A percentile compares a stretch with the other conserved stretches of the same genome.
phyloP scores from a whole-genome alignment of 2,888 invertebrate genomes.

The Myopa tessellatipennis region DNA sequence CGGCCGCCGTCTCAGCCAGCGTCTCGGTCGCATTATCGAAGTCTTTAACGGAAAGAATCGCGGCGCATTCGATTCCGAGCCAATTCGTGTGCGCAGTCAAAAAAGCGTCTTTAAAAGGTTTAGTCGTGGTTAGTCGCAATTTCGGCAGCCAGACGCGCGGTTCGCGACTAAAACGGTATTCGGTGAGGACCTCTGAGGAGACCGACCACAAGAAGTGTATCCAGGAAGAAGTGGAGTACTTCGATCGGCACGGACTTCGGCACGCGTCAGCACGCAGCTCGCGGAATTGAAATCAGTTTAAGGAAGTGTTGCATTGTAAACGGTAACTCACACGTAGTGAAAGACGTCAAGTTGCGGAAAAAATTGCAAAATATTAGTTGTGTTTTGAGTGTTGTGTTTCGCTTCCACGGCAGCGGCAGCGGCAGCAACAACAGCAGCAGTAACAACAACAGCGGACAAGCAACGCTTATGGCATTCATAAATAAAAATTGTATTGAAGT shows the following conservation, averaged over 20 bases:
- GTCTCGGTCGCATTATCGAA: background rate
- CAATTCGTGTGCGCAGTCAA: constrained; percentile 22
- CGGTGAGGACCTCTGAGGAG: background rate
- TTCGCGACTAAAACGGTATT: constrained; percentile 7
- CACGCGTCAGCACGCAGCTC: constrained; percentile 5
- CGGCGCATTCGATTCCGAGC: constrained; percentile 16
- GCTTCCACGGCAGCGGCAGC: background rate
- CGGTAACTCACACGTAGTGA: background rate
- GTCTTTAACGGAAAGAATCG: constrained; percentile 32
- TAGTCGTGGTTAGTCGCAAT: constrained; percentile 51
- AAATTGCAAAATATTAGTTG: constrained; percentile 12
- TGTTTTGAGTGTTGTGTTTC: background rate
- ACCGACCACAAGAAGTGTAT: background rate
- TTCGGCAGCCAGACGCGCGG: constrained; percentile 60
- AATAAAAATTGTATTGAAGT: constrained; percentile 34
- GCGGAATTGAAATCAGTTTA: background rate
- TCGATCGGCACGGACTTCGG: background rate
- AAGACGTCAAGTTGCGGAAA: background rate
- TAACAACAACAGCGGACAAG: constrained; percentile 4
- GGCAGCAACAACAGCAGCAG: constrained; percentile 5
- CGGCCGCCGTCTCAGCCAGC: background rate
- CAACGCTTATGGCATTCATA: constrained; percentile 5
- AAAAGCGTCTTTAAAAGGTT: constrained; percentile 34
- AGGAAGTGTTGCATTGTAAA: constrained; percentile 23
- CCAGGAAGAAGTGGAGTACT: constrained; percentile 10